Percentiles rank a stretch among this genome's conserved stretches.
Evolutionary conservation across 1,140 invertebrate genomes (phyloP).

Genomic region (Zaprionus gabonicus): DNA sequence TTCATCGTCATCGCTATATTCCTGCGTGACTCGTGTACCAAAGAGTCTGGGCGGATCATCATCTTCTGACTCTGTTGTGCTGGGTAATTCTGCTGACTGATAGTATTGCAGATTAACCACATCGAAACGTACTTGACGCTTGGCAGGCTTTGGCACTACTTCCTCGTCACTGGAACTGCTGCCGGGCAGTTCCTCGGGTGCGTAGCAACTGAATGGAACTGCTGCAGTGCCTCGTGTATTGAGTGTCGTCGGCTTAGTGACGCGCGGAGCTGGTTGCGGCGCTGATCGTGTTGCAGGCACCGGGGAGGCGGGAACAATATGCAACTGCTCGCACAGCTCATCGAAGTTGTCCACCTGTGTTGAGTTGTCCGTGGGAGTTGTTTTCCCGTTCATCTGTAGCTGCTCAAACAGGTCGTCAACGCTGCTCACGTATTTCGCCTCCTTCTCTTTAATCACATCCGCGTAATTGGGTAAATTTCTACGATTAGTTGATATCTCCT

Average conservation of each 20-base stretch:
- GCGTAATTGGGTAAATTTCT: slow-evolving; percentile 60
- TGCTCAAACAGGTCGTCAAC: slow-evolving; percentile 71
- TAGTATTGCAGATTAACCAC: slow-evolving; percentile 74
- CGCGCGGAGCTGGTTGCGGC: slow-evolving; percentile 62
- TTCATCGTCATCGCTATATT: slow-evolving; percentile 54
- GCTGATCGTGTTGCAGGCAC: slow-evolving; percentile 13
- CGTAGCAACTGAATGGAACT: slow-evolving; percentile 57
- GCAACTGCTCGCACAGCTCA: slow-evolving; percentile 59
- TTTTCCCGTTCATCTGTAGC: slow-evolving; percentile 32
- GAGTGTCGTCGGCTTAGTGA: slow-evolving; percentile 49
- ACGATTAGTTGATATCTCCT: slow-evolving; percentile 37
- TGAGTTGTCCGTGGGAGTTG: neutral
- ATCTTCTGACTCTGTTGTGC: slow-evolving; percentile 63
- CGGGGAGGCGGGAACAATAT: slow-evolving; percentile 26
- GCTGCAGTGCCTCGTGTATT: slow-evolving; percentile 57
- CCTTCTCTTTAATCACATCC: slow-evolving; percentile 41
- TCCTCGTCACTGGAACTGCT: slow-evolving; percentile 64
- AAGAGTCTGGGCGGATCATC: slow-evolving; percentile 63
- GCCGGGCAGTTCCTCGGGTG: slow-evolving; percentile 58
- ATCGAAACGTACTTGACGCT: slow-evolving; percentile 72
- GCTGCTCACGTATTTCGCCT: slow-evolving; percentile 48
- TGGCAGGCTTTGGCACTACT: slow-evolving; percentile 49
- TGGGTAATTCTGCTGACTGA: slow-evolving; percentile 69
- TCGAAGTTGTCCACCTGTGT: slow-evolving; percentile 50
- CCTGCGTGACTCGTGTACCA: slow-evolving; percentile 54